Base-by-base conservation (phyloP, 2,888 invertebrate species). In the Agrochola lota region DNA sequence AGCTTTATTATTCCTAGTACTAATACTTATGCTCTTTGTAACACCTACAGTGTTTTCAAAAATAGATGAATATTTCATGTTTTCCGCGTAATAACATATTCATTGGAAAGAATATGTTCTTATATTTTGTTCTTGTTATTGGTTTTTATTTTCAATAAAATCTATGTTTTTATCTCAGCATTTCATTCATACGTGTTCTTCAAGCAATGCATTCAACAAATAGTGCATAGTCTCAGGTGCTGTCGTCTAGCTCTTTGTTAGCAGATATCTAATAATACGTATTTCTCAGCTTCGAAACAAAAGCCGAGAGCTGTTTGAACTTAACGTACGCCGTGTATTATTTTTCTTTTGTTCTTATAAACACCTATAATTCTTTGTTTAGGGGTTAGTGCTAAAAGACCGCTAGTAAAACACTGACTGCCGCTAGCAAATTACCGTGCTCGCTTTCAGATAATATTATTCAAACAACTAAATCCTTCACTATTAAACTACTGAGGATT, bases 401-500 rank as follows among this genome's bases (percentile, higher is more conserved):
- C 68, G 52, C 67, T 75, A 64, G 69, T 80, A 73, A 85, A 87
- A 82, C 70, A 69, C 77, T 77, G 85, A 67, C 83, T 84, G 40
- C 71, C 69, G 83, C 91, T 90, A 87, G 89, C 90, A 91, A 93
- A 92, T 93, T 92, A 92, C 90, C 90, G 87, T 88, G 85, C 87
- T 88, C 88, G 88, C 71, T 77, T 88, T 86, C 85, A 91, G 91
- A 92, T 92, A 92, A 92, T 93, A 92, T 94, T 93, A 95, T 94
- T 95, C 94, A 93, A 94, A 94, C 94, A 94, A 94, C 91, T 93
- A 94, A 95, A 94, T 94, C 93, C 94, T 93, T 92, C 92, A 95
- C 94, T 94, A 94, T 94, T 95, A 95, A 95, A 95, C 95, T 94
- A 94, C 93, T 94, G 92, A 93, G 94, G 94, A 95, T 95, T 94